A percentile compares a stretch with the other conserved stretches of the same genome.
Conservation (phyloP, 2,113 vertebrate genomes). For the Eurystomus gularis region DNA sequence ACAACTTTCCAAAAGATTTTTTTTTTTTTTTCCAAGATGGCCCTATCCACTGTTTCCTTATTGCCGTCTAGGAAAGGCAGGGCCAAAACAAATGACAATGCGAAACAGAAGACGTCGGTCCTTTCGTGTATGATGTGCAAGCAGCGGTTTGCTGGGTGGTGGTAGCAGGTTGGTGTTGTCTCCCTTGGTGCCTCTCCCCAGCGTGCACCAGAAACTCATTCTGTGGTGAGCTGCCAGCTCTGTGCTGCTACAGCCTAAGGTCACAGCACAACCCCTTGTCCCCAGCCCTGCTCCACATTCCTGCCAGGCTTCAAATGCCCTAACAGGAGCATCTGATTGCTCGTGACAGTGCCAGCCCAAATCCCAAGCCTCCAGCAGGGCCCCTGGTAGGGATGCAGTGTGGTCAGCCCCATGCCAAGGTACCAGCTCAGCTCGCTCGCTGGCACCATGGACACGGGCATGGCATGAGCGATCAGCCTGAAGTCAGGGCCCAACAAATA, state of each 20-base stretch:
- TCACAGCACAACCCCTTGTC: neutral
- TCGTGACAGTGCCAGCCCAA: neutral
- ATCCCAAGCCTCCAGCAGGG: neutral
- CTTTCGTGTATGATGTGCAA: neutral
- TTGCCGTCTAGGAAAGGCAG: neutral
- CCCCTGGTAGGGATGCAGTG: neutral
- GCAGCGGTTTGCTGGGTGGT: neutral
- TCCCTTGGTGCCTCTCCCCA: neutral
- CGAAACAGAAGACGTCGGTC: neutral
- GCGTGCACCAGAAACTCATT: neutral
- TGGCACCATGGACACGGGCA: neutral
- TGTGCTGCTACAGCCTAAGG: accelerated
- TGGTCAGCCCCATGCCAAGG: neutral
- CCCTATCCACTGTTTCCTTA: neutral
- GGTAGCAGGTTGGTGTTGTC: neutral
- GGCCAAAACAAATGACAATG: neutral
- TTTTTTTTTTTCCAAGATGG: neutral
- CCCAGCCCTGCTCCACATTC: neutral
- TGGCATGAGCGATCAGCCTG: accelerated
- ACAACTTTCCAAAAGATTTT: neutral
- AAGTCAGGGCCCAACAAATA: neutral
- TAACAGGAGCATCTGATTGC: neutral
- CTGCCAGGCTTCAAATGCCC: neutral
- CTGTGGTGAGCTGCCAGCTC: accelerated
- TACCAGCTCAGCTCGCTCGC: neutral